These are phyloP conservation scores for Conomelus anceps DNA, from an alignment of 2,888 invertebrate species.

Conservation along the genomic window DNA sequence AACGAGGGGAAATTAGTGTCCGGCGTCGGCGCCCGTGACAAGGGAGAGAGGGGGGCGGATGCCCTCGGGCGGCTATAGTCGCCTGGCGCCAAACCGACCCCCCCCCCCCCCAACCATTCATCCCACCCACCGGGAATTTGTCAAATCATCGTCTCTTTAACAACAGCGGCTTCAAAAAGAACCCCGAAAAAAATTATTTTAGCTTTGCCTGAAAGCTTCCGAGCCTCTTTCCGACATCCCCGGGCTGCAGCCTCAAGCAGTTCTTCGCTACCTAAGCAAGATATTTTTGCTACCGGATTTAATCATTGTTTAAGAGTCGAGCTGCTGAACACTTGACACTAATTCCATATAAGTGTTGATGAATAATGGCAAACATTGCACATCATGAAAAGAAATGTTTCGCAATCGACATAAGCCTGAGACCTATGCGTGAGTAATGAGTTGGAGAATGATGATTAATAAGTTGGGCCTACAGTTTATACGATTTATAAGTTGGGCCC, in stretches of 20 bases:
- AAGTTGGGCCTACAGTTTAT: too few species aligned
- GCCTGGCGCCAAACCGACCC: slow-evolving; percentile 4
- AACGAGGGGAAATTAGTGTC: slow-evolving; percentile 8
- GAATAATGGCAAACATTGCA: too few species aligned
- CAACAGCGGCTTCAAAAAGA: neutral
- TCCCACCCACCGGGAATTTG: neutral
- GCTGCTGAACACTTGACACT: too few species aligned
- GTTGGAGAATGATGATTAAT: too few species aligned
- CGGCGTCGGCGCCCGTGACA: neutral
- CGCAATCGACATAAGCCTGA: too few species aligned
- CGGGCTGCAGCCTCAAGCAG: neutral
- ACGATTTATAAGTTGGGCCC: too few species aligned
- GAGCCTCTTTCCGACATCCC: too few species aligned
- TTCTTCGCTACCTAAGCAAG: too few species aligned
- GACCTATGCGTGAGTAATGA: too few species aligned
- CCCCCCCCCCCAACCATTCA: neutral
- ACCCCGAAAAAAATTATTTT: neutral
- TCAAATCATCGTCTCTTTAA: slow-evolving; percentile 10
- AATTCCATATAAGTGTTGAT: too few species aligned
- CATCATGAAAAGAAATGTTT: too few species aligned
- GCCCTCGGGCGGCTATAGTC: neutral
- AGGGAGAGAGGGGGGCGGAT: slow-evolving; percentile 1
- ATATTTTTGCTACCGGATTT: neutral
- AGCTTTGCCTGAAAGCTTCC: neutral
- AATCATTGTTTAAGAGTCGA: too few species aligned